phyloP scores from a whole-genome alignment of 1,140 invertebrate genomes.

The Coboldia fuscipes region DNA sequence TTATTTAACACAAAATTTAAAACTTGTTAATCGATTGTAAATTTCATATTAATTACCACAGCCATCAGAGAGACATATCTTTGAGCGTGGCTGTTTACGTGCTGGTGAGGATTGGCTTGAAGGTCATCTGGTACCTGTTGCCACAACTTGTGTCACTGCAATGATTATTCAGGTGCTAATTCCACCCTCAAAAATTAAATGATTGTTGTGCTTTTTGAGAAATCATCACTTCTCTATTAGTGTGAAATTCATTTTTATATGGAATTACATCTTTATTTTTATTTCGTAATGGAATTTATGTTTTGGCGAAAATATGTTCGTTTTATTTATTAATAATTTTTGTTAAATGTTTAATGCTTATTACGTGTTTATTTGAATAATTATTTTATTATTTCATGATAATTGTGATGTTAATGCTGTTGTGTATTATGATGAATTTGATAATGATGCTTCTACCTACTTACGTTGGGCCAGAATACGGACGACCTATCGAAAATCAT shows the following conservation, averaged over 20 bases:
- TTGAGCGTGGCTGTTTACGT: conserved; percentile 80
- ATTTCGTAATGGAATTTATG: too few species aligned
- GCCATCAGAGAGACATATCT: conserved; percentile 68
- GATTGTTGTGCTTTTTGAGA: too few species aligned
- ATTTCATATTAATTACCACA: conserved; percentile 20
- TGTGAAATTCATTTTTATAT: too few species aligned
- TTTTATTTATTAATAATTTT: background rate
- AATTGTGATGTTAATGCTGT: conserved; percentile 34
- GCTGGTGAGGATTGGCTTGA: conserved; percentile 90
- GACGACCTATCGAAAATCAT: conserved; percentile 64
- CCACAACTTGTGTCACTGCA: conserved; percentile 56
- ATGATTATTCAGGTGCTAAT: conserved; percentile 62
- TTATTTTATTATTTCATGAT: conserved; percentile 17
- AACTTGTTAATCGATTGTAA: background rate
- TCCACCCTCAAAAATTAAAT: too few species aligned
- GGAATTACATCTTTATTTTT: too few species aligned
- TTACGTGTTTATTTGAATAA: conserved; percentile 3
- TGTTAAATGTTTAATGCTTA: conserved; percentile 2
- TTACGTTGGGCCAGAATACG: too few species aligned
- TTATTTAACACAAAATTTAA: background rate
- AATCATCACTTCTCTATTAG: too few species aligned
- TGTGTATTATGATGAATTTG: too few species aligned
- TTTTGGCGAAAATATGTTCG: too few species aligned
- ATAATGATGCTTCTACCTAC: too few species aligned
- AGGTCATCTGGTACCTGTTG: conserved; percentile 69